Base-by-base conservation (phyloP, 1,140 invertebrate genomes). In the Tetramorium simillimum region DNA sequence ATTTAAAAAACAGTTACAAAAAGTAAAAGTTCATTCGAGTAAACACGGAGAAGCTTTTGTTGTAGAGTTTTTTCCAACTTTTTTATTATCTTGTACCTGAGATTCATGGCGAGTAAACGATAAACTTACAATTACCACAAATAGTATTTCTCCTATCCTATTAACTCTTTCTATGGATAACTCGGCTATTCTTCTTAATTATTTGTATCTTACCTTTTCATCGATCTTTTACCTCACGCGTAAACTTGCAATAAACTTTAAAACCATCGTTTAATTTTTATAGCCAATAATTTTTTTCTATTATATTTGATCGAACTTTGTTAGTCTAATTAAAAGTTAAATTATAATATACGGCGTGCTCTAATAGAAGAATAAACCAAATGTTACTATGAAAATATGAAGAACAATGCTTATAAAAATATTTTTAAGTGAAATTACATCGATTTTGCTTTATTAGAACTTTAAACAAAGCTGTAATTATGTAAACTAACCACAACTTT, bases 81-180 rank as follows among this genome's bases (percentile, higher is more conserved):
- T 88, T 90, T 90, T 90, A 87, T 89, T 89, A 87, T 87, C 85
- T 62, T 73, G 70, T 77, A 28, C 63, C 10, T 21, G 33, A 70
- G 73, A 58, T 37, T 65, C 7, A 65, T 28, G 37, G 33, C 12
- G 49, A 60, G 43, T 24, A 80, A 86, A 76, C 53, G 18, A 53
- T 28, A 60, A 75, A 90, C 77, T 89, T 90, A 75, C 62, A 84
- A 65, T 46, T 18, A 46, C 49, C 60, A 21, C 43, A 58, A 43
- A 46, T 24, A 56, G 40, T 72, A 69, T 40, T 33, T 51, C 3
- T 24, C 14, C 21, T 28, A 63, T 46, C 43, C 28, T 75, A 60
- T 62, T 60, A 56, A 70, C 46, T 87, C 80, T 88, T 78, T 89
- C 14, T 28, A 37, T 60, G 37, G 18, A 33, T 65, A 33, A 78